Percentiles rank a stretch among this genome's conserved stretches.
Conservation (phyloP, 2,113 vertebrate genomes). For the Stigmatopora argus region DNA sequence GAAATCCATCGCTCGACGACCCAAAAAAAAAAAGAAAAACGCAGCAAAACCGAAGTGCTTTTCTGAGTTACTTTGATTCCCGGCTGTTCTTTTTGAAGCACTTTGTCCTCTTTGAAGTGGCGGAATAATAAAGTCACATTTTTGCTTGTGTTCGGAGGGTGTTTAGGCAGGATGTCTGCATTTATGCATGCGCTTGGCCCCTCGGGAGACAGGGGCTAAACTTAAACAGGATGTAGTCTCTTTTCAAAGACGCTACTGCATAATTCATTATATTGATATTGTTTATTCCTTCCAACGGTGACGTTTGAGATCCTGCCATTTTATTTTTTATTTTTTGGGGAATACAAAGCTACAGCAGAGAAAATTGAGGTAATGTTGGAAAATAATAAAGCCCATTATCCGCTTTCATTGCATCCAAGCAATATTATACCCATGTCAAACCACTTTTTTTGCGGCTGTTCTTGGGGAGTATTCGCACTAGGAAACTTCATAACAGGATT, state of each 20-base stretch:
- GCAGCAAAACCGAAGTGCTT: conserved; percentile 32
- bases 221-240: conserved; percentile 31
- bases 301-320: conserved; percentile 13
- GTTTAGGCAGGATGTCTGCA: conserved; percentile 33
- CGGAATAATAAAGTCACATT: conserved; percentile 2
- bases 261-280: conserved; percentile 40
- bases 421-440: no score
- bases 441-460: no score
- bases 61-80: conserved; percentile 53
- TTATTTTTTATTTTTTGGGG: neutral
- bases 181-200: conserved; percentile 31
- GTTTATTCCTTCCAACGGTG: conserved; percentile 19
- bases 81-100: conserved; percentile 21
- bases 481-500: no score
- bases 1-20: no score
- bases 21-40: no score
- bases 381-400: no score
- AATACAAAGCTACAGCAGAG: neutral
- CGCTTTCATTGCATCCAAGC: no score
- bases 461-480: no score
- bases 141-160: conserved; percentile 25
- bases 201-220: conserved; percentile 31
- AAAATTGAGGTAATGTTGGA: no score
- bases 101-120: conserved; percentile 42
- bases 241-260: conserved; percentile 28